Conservation (phyloP, 2,888 invertebrate species). For the Stegana nigrithorax region DNA sequence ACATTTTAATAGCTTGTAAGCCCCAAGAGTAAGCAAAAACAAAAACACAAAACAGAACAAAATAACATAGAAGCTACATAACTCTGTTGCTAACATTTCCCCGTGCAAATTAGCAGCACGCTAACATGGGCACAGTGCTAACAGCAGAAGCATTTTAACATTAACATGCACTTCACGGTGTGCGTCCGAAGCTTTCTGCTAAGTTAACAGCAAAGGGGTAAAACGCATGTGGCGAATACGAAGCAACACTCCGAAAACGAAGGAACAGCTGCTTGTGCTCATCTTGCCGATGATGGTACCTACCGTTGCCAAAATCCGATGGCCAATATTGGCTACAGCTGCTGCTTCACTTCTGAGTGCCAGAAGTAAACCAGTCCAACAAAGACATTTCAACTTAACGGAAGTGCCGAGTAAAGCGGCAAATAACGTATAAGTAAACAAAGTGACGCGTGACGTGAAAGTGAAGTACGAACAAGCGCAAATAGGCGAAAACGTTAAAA, state of each 20-base stretch:
- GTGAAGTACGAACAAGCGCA: neutral
- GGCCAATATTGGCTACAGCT: constrained; percentile 1
- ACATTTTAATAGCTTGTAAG: constrained; percentile 64
- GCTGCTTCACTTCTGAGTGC: constrained; percentile 34
- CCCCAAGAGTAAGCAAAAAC: constrained; percentile 47
- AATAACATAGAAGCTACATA: neutral
- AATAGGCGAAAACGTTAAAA: neutral
- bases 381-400: constrained; percentile 41
- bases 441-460: neutral
- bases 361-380: constrained; percentile 34
- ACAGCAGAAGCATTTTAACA: no score
- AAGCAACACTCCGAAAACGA: constrained; percentile 11
- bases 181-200: neutral
- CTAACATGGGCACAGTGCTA: constrained; percentile 5
- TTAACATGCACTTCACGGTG: neutral
- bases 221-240: neutral
- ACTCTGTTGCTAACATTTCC: neutral
- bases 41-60: constrained; percentile 34
- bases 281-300: no score
- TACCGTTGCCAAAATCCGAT: neutral
- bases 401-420: constrained; percentile 30
- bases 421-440: neutral
- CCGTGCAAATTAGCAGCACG: no score
- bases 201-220: neutral
- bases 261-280: neutral